Evolutionary conservation across 2,888 invertebrate species (phyloP), one percentile per base, ranked within the genome.

Genomic region (Frankliniella fusca): DNA sequence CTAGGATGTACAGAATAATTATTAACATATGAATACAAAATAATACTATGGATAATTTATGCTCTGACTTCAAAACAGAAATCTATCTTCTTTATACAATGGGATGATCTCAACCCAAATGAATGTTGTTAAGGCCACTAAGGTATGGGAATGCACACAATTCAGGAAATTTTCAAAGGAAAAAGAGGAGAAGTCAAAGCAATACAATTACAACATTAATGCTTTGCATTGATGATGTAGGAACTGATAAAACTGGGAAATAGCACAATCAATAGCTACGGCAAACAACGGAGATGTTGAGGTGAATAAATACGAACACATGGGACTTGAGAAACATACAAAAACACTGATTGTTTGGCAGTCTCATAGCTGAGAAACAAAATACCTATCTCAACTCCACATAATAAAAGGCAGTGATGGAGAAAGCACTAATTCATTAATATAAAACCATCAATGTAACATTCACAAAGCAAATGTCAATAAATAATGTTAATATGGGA

Each of bases 21-120:
- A 76, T 76, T 76, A 27, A 76, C 70, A 76, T 76, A 76, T 27
- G 23, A 27, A 76, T 76, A 76, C 70, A 76, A 54, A 54, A 54
- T 54, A 54, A 76, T 76, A 76, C 70, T 76, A 76, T 76, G 70
- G 70, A 76, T 23, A 76, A 76, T 76, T 76, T 76, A 70, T 76
- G n/a, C 70, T 27, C 27, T 23, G 27, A 76, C n/a, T 76, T 76
- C 3, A 76, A 76, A 27, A 76, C 27, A 12, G 27, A 76, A 23
- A 76, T 76, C 12, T 27, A n/a, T 23, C 12, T 27, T 27, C 10
- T 23, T 27, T 27, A 27, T 76, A 23, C 27, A 12, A 27, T 76
- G 70, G 70, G 70, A 23, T 27, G 27, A 76, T 76, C 23, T 76
- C 23, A 23, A 76, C 12, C 27, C 23, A 20, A 54, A 54, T 54